Base-by-base conservation (phyloP, 2,888 invertebrate species). In the Leucophenga montana region DNA sequence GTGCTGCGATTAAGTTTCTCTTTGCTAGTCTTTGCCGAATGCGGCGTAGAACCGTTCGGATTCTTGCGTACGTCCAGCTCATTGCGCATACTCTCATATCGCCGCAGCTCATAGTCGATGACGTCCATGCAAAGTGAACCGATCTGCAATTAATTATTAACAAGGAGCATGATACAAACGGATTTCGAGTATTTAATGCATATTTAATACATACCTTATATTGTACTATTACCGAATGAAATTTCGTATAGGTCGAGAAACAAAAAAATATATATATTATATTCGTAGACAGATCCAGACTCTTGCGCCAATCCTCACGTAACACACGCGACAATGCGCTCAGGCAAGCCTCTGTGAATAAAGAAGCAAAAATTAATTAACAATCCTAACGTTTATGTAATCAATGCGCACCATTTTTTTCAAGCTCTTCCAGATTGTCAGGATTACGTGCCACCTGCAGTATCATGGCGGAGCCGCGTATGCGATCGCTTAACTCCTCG, bases 111-210 rank as follows among this genome's bases (percentile, higher is more conserved):
- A 90, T 95, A 96, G 85, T 98, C 98, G 75, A 99, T 93, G 67
- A 99, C 95, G 89, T 97, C 97, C 95, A 99, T 96, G 85, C 97
- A 97, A 70, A 99, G 91, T 0, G 98, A 98, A 61, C 98, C 98
- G 86, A 98, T 97, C 93, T 96, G 73, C 57, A 69, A 65, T 0
- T 59, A 69, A 65, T 0, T 11, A 22, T 18, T 53, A 33, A n/a
- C 54, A 18, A 56, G 16, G n/a, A 54, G 27, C 27, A 20, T 2
- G 13, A 18, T 39, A 33, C 59, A 59, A 27, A 6, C 33, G n/a
- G 11, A 0, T 1, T 9, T 31, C 13, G 3, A n/a, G 53, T 9
- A 62, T 48, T 57, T 1, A 11, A 33, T 33, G 3, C n/a, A 59
- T 33, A 54, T 13, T 14, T 13, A 31, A 6, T 1, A 78, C 88